phyloP scores from a whole-genome alignment of 2,113 vertebrate species.

The Megaleporinus macrocephalus region DNA sequence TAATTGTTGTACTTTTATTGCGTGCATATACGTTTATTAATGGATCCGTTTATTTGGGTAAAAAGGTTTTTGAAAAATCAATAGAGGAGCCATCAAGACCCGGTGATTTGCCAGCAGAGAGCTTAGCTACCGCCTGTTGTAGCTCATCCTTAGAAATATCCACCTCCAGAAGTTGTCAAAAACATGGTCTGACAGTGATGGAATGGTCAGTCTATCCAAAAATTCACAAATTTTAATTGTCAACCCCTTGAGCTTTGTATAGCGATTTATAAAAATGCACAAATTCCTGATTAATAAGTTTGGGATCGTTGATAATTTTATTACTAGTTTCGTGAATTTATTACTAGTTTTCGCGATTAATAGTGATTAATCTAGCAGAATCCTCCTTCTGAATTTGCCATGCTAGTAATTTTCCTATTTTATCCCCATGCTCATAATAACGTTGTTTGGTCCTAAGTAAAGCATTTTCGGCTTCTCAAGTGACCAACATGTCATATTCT shows the following conservation, averaged over 20 bases:
- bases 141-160: neutral
- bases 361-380: neutral
- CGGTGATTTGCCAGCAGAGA: neutral
- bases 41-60: too few species aligned
- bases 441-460: neutral
- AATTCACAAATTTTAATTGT: neutral
- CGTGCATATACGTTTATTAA: too few species aligned
- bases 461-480: neutral
- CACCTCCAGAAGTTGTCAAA: neutral
- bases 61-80: too few species aligned
- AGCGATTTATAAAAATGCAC: slow-evolving; percentile 5
- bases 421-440: neutral
- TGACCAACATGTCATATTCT: neutral
- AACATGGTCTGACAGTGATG: neutral
- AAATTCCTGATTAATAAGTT: neutral
- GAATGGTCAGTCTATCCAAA: neutral
- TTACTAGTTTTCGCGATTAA: too few species aligned
- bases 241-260: slow-evolving; percentile 1
- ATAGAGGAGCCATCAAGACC: too few species aligned
- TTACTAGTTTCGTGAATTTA: neutral
- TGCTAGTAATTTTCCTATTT: neutral
- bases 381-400: neutral
- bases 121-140: neutral
- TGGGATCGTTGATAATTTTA: neutral
- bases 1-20: too few species aligned